A percentile compares a stretch with the other conserved stretches of the same genome.
Evolutionary conservation across 2,888 invertebrate species (phyloP).

Genomic region (Dryobotodes eremita): DNA sequence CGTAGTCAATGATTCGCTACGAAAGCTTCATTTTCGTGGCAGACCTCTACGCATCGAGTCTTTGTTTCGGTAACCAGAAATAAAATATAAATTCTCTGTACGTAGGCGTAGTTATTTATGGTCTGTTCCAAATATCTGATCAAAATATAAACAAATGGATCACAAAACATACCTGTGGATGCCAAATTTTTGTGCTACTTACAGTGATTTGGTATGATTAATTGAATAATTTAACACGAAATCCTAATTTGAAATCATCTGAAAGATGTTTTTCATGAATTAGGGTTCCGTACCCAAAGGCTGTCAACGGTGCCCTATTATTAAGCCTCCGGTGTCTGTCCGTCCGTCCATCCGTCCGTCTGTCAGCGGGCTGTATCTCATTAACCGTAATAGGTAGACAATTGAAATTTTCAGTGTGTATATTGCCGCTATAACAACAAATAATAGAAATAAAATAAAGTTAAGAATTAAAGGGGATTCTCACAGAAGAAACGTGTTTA

Average conservation of each 20-base stretch:
- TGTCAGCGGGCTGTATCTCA: too few species aligned
- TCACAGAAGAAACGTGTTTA: too few species aligned
- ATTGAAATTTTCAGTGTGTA: too few species aligned
- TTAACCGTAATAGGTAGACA: too few species aligned
- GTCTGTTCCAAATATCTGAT: background rate
- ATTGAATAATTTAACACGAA: background rate
- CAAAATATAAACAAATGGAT: background rate
- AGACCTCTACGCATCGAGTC: background rate
- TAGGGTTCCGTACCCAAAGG: too few species aligned
- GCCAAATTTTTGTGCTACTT: background rate
- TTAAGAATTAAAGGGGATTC: too few species aligned
- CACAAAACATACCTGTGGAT: too few species aligned
- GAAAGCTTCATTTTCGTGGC: slow-evolving; percentile 10
- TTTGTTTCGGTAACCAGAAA: background rate
- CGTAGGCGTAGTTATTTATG: background rate
- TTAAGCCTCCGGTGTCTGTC: too few species aligned
- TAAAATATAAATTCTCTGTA: background rate
- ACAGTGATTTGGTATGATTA: background rate
- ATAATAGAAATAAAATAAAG: too few species aligned
- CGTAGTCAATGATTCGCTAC: slow-evolving; percentile 1
- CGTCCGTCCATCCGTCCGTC: too few species aligned
- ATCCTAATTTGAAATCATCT: background rate
- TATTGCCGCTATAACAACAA: too few species aligned
- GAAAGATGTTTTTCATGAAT: background rate
- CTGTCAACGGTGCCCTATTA: too few species aligned